These are phyloP conservation scores for Sitta carolinensis DNA, from an alignment of 2,797 vertebrate species.

Conservation along the genomic window DNA sequence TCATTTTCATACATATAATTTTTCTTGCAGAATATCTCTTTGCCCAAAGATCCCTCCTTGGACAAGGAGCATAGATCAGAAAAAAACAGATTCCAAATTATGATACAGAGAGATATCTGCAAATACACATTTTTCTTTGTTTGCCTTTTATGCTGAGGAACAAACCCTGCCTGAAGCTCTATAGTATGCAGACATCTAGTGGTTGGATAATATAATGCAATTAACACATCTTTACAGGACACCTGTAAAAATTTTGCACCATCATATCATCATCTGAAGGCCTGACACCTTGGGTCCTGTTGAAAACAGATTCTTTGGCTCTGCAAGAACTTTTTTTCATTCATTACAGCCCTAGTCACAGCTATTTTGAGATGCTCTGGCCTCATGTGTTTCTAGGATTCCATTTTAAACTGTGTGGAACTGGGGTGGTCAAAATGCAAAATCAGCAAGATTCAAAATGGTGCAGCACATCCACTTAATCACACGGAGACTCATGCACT, in stretches of 20 bases:
- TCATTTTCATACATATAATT: background rate
- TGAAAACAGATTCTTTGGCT: background rate
- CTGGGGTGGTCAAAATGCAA: background rate
- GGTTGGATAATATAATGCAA: slow-evolving; percentile 46
- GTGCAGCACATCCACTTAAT: slow-evolving; percentile 1
- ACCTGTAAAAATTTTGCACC: background rate
- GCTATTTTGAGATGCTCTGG: background rate
- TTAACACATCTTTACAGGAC: background rate
- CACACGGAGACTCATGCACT: background rate
- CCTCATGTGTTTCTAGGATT: background rate
- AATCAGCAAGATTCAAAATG: background rate
- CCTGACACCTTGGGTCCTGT: background rate
- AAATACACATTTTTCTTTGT: background rate
- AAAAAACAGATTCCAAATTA: background rate
- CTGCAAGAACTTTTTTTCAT: background rate
- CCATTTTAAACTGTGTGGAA: background rate
- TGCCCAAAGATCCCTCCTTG: background rate
- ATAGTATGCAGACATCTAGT: slow-evolving; percentile 63
- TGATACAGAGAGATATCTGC: background rate
- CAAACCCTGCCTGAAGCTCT: slow-evolving; percentile 19
- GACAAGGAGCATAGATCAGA: background rate
- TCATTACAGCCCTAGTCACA: background rate
- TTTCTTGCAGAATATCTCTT: background rate
- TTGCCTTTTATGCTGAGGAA: background rate
- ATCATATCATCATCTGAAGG: background rate